Evolutionary conservation across 53 echinoderm and acorn worm genomes (phyloP), one percentile per base, ranked within the genome.

Genomic region (Paracentrotus lividus): DNA sequence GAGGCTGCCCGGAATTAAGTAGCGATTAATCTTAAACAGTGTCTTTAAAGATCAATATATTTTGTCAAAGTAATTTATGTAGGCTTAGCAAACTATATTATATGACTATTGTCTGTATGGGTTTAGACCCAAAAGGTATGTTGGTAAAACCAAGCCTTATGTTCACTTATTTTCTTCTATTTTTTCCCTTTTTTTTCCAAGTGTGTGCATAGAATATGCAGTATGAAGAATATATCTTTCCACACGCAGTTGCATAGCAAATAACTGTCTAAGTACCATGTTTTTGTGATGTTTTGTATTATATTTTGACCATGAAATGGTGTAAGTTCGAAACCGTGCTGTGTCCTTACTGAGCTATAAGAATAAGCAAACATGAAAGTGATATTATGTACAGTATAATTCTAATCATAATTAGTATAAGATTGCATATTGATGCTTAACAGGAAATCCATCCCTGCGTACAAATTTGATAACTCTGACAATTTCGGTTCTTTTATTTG

Each of bases 251-350:
- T 81, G 81, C 49, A 81, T 81, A 81, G 81, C 81, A 81, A 47
- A 81, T 7, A 26, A 26, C n/a, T 81, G 47, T 81, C 47, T 81
- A 27, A 86, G 56, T 18, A 86, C 64, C 33, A 61, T 89, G 64
- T 89, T 42, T 89, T 51, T 51, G 51, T 51, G 12, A 51, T 89
- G 89, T 89, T 64, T 65, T 44, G 64, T 89, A 57, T 65, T 7
- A 56, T 56, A 44, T 89, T 26, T 64, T 65, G 14, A 64, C 89
- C 89, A 89, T 89, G n/a, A 60, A 89, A 89, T 89, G 89, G 89
- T 61, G 23, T 89, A 60, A 36, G 59, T 43, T 89, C 64, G 61
- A 21, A 89, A 89, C 89, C 89, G 23, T 60, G 23, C 5, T 89
- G 89, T 89, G 89, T 21, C 89, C 64, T 89, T 89, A 64, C 21